Base-by-base conservation (phyloP, 2,113 vertebrate species). In the Malurus elegans region DNA sequence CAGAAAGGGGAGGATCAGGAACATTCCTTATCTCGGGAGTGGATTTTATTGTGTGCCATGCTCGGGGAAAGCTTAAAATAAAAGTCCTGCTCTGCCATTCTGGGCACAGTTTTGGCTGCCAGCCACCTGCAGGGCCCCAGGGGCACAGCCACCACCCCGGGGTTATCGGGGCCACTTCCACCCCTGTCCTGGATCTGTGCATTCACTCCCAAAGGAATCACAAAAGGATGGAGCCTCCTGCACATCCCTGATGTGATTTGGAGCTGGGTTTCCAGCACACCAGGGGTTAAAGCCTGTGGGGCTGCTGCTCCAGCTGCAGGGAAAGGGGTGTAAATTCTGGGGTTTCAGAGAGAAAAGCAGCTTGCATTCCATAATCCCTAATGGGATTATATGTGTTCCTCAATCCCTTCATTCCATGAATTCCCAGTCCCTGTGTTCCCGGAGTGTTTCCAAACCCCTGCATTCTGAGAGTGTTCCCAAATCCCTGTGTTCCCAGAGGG, bases 41-140 rank as follows among this genome's bases (percentile, higher is more conserved):
- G 56, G 71, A 18, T 70, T 80, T 88, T 85, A 82, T 85, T 94
- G 88, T 87, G 75, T 44, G 85, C 58, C 91, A 92, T 69, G 73
- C 87, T 82, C 76, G 44, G 79, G 38, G 44, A n/a, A 90, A 51
- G 75, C 94, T 96, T 72, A 95, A 92, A 96, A 94, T 95, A 90
- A 95, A 96, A 94, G 24, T n/a, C 36, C 32, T 60, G 48, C 70
- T 81, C 64, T 94, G 80, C 50, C 73, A 73, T 64, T 42, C 92
- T 73, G 76, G 69, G 85, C 42, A 51, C 20, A 81, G 80, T 73
- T 94, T 44, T 89, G 94, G 56, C 88, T 93, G 69, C 42, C 79
- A 81, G 69, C 36, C 7, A 0, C 45, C 79, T 79, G 48, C 48
- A 8, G 12, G 17, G 64, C 2, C 8, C 86, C 58, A 69, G 14